Conservation (phyloP, 1,140 invertebrate species). For the Homalodisca vitripennis region DNA sequence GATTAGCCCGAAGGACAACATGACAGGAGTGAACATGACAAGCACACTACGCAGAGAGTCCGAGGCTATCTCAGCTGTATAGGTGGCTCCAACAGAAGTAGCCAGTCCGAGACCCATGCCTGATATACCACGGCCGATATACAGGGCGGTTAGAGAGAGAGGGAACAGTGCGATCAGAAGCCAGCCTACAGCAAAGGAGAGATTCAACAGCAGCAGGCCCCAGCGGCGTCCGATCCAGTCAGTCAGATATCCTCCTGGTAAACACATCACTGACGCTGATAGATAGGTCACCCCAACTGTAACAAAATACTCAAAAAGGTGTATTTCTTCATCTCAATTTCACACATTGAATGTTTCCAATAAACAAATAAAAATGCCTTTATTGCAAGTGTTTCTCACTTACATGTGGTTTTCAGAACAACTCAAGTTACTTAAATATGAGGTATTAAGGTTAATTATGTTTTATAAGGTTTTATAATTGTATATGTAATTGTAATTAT, state of each 20-base stretch:
- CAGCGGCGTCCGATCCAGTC: conserved; percentile 62
- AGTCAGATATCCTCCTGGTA: conserved; percentile 55
- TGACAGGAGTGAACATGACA: conserved; percentile 58
- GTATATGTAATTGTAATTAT: no score
- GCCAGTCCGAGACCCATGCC: conserved; percentile 61
- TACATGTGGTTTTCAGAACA: no score
- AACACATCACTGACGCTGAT: conserved; percentile 53
- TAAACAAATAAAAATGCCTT: no score
- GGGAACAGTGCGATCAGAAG: conserved; percentile 1
- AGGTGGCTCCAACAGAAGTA: conserved; percentile 59
- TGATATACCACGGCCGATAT: conserved; percentile 60
- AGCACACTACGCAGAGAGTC: conserved; percentile 55
- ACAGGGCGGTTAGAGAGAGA: conserved; percentile 41
- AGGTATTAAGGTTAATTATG: no score
- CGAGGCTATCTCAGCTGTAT: conserved; percentile 58
- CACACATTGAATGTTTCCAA: no score
- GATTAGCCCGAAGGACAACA: conserved; percentile 58
- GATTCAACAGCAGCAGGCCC: conserved; percentile 52
- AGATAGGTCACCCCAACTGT: conserved; percentile 57
- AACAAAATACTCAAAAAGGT: no score
- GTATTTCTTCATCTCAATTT: no score
- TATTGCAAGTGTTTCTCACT: no score
- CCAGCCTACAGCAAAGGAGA: conserved; percentile 50
- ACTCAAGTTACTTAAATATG: no score
- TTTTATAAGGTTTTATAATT: no score